Base-by-base conservation (phyloP, 1,140 invertebrate genomes). In the Arctopsyche grandis region DNA sequence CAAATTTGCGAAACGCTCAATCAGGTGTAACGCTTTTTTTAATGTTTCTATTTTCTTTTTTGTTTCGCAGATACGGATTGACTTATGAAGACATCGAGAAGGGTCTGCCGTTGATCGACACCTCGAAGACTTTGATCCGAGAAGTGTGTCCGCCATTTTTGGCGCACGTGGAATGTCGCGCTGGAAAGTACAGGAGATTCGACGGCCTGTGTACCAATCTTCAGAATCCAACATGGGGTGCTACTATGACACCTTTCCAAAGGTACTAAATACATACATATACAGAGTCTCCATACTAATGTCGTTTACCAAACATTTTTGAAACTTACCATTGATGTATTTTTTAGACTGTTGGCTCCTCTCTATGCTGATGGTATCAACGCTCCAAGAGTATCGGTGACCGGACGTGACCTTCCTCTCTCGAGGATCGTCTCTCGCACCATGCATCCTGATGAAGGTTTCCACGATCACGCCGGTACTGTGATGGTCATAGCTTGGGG, bases 181-280 rank as follows among this genome's bases (percentile, higher is more conserved):
- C 95, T 1, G 95, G 95, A n/a, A 97, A 97, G 84, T 99, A 97
- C 86, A 90, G 97, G 1, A 90, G 96, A 5, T 91, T 94, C 74
- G 96, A 98, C 86, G 97, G 97, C 0, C 92, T 97, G 9, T 99
- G 97, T 87, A 99, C 97, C 78, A 99, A 99, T 85, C 87, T 98
- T 48, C 90, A 95, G 58, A 92, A 98, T 88, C 96, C 97, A 0
- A 94, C 93, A 0, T 98, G 96, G 96, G 97, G 97, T 0, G 91
- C 94, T n/a, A 91, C 93, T 0, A 92, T 94, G 83, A 91, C 94
- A 10, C 94, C 96, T 0, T 97, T 96, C 86, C 91, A 93, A 80
- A 92, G 95, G 93, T 94, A 88, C 22, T 66, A n/a, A n/a, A n/a
- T n/a, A n/a, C n/a, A n/a, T n/a, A n/a, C n/a, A n/a, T n/a, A 7